Evolutionary conservation across 2,888 invertebrate species (phyloP).

Genomic region (Epirrita christyi): DNA sequence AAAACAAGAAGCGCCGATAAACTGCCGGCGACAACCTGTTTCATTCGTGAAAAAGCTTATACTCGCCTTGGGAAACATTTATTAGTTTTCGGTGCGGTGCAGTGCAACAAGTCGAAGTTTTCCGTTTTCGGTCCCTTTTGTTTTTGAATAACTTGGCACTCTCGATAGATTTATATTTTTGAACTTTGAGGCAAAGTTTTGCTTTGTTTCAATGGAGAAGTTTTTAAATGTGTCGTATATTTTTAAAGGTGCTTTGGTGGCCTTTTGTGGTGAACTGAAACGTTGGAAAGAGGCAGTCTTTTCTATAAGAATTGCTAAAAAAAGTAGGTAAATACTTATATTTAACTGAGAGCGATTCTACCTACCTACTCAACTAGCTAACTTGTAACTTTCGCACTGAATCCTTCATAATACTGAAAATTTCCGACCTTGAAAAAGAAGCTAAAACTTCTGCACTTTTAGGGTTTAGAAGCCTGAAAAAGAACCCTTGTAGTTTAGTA

Average conservation of each 20-base stretch:
- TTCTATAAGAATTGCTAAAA: too few species aligned
- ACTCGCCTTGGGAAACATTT: conserved; percentile 68
- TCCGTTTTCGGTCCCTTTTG: conserved; percentile 56
- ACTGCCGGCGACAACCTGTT: not conserved
- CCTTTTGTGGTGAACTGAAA: not conserved
- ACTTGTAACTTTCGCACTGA: too few species aligned
- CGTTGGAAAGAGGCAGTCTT: too few species aligned
- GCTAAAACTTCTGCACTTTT: too few species aligned
- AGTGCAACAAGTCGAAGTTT: conserved; percentile 71
- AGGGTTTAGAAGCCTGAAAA: too few species aligned
- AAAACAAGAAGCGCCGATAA: not conserved
- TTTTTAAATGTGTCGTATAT: conserved; percentile 1
- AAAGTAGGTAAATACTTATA: too few species aligned
- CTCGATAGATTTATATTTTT: conserved; percentile 41
- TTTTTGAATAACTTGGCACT: conserved; percentile 53
- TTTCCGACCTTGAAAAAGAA: too few species aligned
- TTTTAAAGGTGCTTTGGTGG: not conserved
- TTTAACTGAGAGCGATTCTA: too few species aligned
- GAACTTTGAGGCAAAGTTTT: conserved; percentile 31
- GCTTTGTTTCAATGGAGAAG: conserved; percentile 25
- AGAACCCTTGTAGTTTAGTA: too few species aligned
- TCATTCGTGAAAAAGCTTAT: conserved; percentile 25
- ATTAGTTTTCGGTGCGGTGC: conserved; percentile 58
- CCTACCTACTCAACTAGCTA: too few species aligned
- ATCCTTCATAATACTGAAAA: too few species aligned